Evolutionary conservation across 2,113 vertebrate species (phyloP).

Genomic region (Clinocottus analis): DNA sequence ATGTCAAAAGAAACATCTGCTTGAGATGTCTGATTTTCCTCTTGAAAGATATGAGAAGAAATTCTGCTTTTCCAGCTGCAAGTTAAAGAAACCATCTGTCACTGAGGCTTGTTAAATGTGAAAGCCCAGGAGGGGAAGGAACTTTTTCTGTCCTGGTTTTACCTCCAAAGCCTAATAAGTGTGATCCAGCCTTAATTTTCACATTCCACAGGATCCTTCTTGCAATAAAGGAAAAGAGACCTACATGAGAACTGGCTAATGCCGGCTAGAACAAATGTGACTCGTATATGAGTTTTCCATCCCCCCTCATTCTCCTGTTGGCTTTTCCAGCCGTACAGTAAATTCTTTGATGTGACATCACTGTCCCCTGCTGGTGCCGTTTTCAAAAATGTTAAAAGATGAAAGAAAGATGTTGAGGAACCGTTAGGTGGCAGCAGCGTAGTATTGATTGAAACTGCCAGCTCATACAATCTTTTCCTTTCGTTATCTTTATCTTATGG

Average conservation of each 20-base stretch:
- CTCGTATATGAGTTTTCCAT: constrained; percentile 8
- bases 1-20: constrained; percentile 24
- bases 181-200: constrained; percentile 20
- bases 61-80: constrained; percentile 10
- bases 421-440: constrained; percentile 57
- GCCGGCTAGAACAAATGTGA: constrained; percentile 17
- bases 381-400: not conserved
- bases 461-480: not conserved
- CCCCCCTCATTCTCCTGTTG: not conserved
- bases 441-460: not conserved
- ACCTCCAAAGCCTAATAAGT: constrained; percentile 8
- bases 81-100: constrained; percentile 59
- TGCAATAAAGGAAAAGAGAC: not conserved
- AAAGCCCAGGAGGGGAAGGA: constrained; percentile 16
- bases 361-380: constrained; percentile 61
- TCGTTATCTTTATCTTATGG: not conserved
- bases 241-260: not conserved
- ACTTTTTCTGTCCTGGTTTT: constrained; percentile 34
- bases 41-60: constrained; percentile 10
- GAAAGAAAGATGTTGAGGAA: not conserved
- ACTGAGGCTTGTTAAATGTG: constrained; percentile 38
- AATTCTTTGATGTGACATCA: constrained; percentile 26
- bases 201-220: constrained; percentile 21
- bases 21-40: not conserved
- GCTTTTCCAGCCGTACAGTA: not conserved